Evolutionary conservation across 2,113 vertebrate genomes (phyloP), one percentile per base, ranked within the genome.

Genomic region (Hystrix brachyura): DNA sequence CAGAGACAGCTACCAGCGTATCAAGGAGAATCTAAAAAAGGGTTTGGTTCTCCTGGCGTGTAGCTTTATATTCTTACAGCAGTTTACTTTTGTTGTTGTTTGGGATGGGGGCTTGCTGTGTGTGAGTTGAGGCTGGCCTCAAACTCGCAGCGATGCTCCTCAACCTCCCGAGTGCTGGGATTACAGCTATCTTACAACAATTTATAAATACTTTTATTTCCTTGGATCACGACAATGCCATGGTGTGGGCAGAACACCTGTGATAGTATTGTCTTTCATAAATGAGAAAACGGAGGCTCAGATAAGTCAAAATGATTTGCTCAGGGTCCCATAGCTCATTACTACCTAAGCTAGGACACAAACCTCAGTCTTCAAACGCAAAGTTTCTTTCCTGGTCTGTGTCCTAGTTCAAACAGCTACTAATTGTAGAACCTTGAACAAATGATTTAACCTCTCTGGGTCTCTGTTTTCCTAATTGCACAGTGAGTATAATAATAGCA

Each of bases 251-350:
- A 89, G 85, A 43, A 34, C 57, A 67, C 17, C 13, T 38, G 1
- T 57, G 60, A 79, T 18, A 59, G n/a, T 57, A 32, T n/a, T n/a
- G 27, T 25, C 55, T 97, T 80, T 81, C 59, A 34, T 21, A 85
- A 78, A 53, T 51, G 69, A 84, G 81, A 94, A 79, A 84, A 67
- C 34, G 29, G 46, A 87, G 86, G 15, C 78, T 92, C 59, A 60
- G 69, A 32, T 48, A 78, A 76, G 34, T 60, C 85, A 84, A 78
- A 74, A 29, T 46, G 14, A 53, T 55, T 94, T 82, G 43, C 59
- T 38, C 10, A 29, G 23, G 43, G 9, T 74, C 64, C 83, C 78
- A 57, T n/a, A 12, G 48, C 67, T 82, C 38, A 55, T 90, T 69
- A n/a, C 88, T 60, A 1, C 62, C 87, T 90, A 48, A 88, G 17